Evolutionary conservation across 2,113 vertebrate genomes (phyloP), one percentile per base, ranked within the genome.

Genomic region (Crocuta crocuta): DNA sequence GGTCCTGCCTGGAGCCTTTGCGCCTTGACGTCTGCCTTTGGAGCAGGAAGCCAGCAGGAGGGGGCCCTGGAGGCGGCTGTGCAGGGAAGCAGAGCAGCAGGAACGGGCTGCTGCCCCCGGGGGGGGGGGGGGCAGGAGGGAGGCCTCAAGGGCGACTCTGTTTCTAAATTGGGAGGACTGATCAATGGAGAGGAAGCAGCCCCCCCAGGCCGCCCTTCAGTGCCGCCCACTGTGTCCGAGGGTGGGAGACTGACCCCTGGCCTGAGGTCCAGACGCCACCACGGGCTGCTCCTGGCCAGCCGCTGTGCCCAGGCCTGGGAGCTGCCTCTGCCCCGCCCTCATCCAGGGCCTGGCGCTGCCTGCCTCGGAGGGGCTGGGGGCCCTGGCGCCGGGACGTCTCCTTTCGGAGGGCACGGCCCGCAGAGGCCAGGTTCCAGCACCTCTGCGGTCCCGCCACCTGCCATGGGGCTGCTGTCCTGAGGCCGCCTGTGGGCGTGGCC

Each of bases 101-200:
- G 66, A 33, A 4, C 13, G 8, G 28, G 23, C 35, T 21, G 33
- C 16, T 10, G 2, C 8, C 39, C 10, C 1, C 0, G 19, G 11
- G 33, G 70, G 43, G 0, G 0, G 16, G 53, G 48, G n/a, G 39
- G 7, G 21, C 2, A 0, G 24, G 21, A 39, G 24, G 43, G 24
- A n/a, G 90, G 78, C 33, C 45, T 48, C 33, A 21, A 83, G 91
- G 73, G 89, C 0, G 4, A 5, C 53, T 84, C 93, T 97, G 94
- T 87, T 85, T 91, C 95, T 96, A 43, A 96, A 79, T 24, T 15
- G 66, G 95, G 89, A 10, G 63, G 16, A 39, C 31, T 45, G 95
- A 4, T 48, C 1, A 21, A 28, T 9, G 16, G 81, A 6, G 39
- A 50, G 73, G 73, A 35, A 16, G 33, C 23, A 0, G 4, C 2